These are phyloP conservation scores for Orius insidiosus DNA, from an alignment of 1,140 invertebrate species.

Conservation along the genomic window DNA sequence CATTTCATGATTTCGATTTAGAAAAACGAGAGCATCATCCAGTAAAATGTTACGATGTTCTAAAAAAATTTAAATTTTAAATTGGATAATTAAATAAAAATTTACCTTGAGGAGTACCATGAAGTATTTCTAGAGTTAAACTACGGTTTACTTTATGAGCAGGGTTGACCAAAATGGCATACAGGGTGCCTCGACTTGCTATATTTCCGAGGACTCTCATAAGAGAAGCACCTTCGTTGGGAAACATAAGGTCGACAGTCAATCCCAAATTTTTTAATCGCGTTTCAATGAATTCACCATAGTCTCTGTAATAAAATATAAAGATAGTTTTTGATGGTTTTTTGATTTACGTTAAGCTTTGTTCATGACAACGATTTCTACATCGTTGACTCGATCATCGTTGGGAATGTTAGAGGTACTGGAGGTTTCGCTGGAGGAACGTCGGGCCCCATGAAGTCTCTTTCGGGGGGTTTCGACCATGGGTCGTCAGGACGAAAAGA, in stretches of 20 bases:
- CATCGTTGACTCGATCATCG: constrained; percentile 50
- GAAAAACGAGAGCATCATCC: constrained; percentile 68
- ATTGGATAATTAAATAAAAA: background rate
- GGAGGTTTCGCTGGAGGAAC: constrained; percentile 20
- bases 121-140: constrained; percentile 76
- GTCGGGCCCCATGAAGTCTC: constrained; percentile 3
- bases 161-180: constrained; percentile 73
- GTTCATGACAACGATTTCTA: constrained; percentile 71
- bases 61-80: too few species aligned
- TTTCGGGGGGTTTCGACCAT: background rate
- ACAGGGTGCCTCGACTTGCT: constrained; percentile 63
- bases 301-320: constrained; percentile 40
- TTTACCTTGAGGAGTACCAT: constrained; percentile 78
- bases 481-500: constrained; percentile 1
- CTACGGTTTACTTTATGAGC: constrained; percentile 71
- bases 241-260: constrained; percentile 71
- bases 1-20: constrained; percentile 60
- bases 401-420: constrained; percentile 6
- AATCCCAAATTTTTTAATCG: constrained; percentile 63
- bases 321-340: background rate
- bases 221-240: constrained; percentile 72
- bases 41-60: constrained; percentile 89
- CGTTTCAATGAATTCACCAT: constrained; percentile 74
- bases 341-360: constrained; percentile 57
- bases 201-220: constrained; percentile 76